Evolutionary conservation across 2,797 vertebrate species (phyloP).

Genomic region (Tangara arthus): DNA sequence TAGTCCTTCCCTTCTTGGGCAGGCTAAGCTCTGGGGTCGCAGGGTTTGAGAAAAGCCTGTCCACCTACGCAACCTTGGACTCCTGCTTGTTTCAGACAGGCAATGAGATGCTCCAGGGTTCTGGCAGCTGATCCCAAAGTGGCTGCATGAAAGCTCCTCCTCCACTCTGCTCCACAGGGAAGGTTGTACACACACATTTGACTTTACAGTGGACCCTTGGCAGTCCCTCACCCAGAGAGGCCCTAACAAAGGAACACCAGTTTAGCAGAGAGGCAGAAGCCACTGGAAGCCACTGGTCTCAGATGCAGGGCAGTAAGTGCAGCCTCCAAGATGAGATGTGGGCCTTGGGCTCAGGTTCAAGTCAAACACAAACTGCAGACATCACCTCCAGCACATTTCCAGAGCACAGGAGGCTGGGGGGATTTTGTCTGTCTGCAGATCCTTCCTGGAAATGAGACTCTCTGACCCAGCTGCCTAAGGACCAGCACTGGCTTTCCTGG

Average conservation of each 20-base stretch:
- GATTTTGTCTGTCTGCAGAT: neutral
- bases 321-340: neutral
- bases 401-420: neutral
- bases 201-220: neutral
- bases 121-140: neutral
- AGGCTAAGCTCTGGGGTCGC: neutral
- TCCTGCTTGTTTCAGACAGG: neutral
- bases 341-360: constrained; percentile 22
- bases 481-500: neutral
- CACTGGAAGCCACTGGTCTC: neutral
- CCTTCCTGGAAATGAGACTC: neutral
- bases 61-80: neutral
- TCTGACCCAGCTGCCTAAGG: neutral
- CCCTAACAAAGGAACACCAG: neutral
- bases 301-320: neutral
- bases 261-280: neutral
- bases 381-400: neutral
- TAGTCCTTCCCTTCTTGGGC: neutral
- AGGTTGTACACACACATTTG: accelerated
- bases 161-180: neutral
- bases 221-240: neutral
- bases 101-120: neutral
- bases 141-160: neutral
- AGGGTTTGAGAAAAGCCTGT: neutral
- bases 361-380: neutral